Evolutionary conservation across 2,797 vertebrate genomes (phyloP).

Genomic region (Staurois parvus): DNA sequence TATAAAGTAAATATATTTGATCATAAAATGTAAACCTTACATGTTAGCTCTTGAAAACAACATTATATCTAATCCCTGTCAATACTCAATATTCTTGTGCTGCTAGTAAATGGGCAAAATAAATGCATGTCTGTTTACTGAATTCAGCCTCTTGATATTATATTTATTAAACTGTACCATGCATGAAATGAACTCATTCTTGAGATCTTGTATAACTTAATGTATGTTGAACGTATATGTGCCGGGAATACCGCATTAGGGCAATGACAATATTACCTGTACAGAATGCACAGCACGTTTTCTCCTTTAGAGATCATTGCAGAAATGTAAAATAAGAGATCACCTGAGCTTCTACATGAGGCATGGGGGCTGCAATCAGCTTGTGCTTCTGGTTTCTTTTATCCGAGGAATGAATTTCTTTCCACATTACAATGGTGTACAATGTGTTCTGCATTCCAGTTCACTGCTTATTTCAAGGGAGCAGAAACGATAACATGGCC

Average conservation of each 20-base stretch:
- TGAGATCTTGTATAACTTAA: background rate
- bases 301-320: background rate
- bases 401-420: background rate
- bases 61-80: background rate
- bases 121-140: slow-evolving; percentile 3
- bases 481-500: too few species aligned
- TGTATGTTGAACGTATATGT: slow-evolving; percentile 6
- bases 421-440: background rate
- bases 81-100: background rate
- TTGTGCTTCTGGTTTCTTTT: background rate
- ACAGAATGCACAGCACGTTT: background rate
- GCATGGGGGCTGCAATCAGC: background rate
- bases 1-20: background rate
- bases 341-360: background rate
- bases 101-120: background rate
- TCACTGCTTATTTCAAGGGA: background rate
- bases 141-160: background rate
- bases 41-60: background rate
- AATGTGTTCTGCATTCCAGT: background rate
- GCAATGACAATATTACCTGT: background rate
- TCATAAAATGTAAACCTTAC: background rate
- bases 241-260: background rate
- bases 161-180: slow-evolving; percentile 15
- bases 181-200: slow-evolving; percentile 13
- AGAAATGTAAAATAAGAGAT: background rate